Conservation (phyloP, 2,113 vertebrate genomes). For the Rhinopomastus cyanomelas region DNA sequence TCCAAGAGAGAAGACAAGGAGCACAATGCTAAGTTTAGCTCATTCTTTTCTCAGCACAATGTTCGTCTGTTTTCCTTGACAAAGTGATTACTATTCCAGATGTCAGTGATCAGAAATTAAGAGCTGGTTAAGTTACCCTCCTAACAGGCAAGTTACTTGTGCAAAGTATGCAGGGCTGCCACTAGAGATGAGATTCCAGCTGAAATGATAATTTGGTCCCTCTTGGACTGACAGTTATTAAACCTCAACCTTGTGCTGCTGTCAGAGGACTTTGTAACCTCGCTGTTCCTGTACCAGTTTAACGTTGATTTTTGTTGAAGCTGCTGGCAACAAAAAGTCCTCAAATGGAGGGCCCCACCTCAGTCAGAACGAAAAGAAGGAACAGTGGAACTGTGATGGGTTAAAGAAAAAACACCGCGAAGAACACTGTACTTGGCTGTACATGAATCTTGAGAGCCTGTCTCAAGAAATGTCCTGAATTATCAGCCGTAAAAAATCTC, state of each 20-base stretch:
- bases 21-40: neutral
- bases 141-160: neutral
- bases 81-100: constrained; percentile 24
- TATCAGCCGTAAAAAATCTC: constrained; percentile 61
- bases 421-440: constrained; percentile 65
- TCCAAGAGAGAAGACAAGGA: neutral
- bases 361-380: constrained; percentile 39
- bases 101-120: constrained; percentile 3
- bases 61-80: neutral
- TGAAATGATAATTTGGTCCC: neutral
- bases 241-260: constrained; percentile 29
- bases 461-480: constrained; percentile 60
- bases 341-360: neutral
- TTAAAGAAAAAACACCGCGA: constrained; percentile 62
- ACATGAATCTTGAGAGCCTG: constrained; percentile 33
- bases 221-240: neutral
- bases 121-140: neutral
- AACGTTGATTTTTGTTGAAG: neutral
- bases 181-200: neutral
- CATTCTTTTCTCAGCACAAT: neutral
- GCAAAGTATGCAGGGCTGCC: neutral
- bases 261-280: constrained; percentile 25
- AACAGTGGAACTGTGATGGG: constrained; percentile 42
- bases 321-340: constrained; percentile 1
- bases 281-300: neutral